Evolutionary conservation across 2,888 invertebrate species (phyloP), one percentile per base, ranked within the genome.

Genomic region (Odontomyia ornata): DNA sequence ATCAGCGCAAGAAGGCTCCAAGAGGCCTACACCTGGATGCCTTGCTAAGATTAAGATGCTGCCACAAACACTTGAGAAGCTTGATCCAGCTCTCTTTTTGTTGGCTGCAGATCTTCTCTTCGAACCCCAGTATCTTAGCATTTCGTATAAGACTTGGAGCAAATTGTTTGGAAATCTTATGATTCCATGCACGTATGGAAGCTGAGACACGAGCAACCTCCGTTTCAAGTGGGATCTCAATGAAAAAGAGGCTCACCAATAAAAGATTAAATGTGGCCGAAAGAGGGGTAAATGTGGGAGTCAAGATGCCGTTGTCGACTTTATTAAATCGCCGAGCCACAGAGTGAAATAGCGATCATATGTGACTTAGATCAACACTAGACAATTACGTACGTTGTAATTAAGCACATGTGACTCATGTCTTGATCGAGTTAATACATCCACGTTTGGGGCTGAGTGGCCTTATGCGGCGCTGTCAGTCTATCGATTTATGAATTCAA

Each of bases 281-380:
- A 64, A 75, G 75, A 57, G 75, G 75, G 75, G 75, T 15, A 75
- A 75, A 75, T 75, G 64, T 75, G 75, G 75, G 75, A 75, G 75
- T 75, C 56, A 30, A 57, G 28, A 73, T 47, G 62, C 57, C 47
- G 47, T 25, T 60, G 18, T 25, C 73, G 30, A 57, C n/a, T 73
- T 60, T 21, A 65, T 65, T 18, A 46, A 47, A 67, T 67, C 28
- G 23, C 27, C 28, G 64, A 27, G 64, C 64, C 11, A 27, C 27
- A 30, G 28, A 64, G 28, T 30, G 11, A 23, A 64, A 64, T n/a
- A n/a, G 30, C 30, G 64, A 64, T 30, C 28, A 30, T 28, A 21
- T 46, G 67, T 43, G 67, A 23, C 67, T 67, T 67, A 21, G 67
- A 43, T 67, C 67, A 46, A 67, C 64, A 67, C 21, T 23, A 67